A percentile compares a stretch with the other conserved stretches of the same genome.
phyloP scores from a whole-genome alignment of 92 coral and sea anemone genomes.

The Nematostella vectensis region DNA sequence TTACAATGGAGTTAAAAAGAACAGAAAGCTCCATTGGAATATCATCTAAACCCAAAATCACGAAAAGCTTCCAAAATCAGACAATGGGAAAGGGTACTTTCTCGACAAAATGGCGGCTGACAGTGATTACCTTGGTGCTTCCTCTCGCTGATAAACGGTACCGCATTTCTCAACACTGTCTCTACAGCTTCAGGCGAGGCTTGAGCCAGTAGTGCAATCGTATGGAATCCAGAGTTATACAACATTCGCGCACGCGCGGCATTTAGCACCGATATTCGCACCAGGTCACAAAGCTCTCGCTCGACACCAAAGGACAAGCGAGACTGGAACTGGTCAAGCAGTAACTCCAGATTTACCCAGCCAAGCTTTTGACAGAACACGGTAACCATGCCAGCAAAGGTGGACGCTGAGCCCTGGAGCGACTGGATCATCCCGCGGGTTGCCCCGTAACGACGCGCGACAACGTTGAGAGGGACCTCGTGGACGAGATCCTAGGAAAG shows the following conservation, averaged over 20 bases:
- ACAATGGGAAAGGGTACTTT: too few relatives aligned
- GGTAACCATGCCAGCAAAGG: conserved; percentile 98
- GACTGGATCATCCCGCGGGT: conserved; percentile 96
- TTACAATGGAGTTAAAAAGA: too few relatives aligned
- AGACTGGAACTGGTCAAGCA: conserved; percentile 89
- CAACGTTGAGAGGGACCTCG: conserved; percentile 77
- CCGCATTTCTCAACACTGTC: conserved; percentile 70
- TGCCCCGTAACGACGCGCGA: conserved; percentile 86
- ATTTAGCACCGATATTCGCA: conserved; percentile 78
- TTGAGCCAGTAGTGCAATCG: conserved; percentile 74
- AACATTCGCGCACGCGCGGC: conserved; percentile 98
- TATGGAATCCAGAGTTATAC: conserved; percentile 92
- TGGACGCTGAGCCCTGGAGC: conserved; percentile 90
- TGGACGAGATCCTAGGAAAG: conserved; percentile 63
- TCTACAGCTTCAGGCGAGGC: conserved; percentile 73
- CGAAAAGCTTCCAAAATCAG: too few relatives aligned
- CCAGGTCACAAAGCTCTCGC: conserved; percentile 91
- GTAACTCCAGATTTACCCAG: conserved; percentile 80
- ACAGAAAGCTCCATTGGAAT: too few relatives aligned
- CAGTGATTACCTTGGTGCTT: conserved; percentile 40
- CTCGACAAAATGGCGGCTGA: too few relatives aligned
- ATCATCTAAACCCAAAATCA: too few relatives aligned
- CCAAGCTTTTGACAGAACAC: conserved; percentile 94
- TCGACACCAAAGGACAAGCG: conserved; percentile 92
- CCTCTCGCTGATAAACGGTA: conserved; percentile 82